Evolutionary conservation across 2,113 vertebrate genomes (phyloP).

Genomic region (Tretioscincus oriximinensis): DNA sequence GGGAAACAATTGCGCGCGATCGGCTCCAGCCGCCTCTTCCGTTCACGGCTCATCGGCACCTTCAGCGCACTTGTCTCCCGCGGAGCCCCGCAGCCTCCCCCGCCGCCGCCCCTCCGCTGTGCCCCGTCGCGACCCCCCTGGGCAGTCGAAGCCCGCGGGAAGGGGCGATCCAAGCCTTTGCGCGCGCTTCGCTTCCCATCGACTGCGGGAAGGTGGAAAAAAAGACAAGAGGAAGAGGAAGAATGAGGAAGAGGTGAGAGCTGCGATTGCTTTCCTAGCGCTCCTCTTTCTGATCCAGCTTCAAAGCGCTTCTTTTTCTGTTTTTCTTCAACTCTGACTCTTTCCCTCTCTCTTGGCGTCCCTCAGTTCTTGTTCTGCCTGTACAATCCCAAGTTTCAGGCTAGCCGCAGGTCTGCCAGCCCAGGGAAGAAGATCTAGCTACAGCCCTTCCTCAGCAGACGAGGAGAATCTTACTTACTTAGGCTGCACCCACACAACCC

Average conservation of each 20-base stretch:
- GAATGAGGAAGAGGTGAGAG: neutral
- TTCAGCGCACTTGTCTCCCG: neutral
- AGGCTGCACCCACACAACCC: no score
- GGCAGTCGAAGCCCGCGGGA: neutral
- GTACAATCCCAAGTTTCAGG: neutral
- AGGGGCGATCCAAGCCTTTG: neutral
- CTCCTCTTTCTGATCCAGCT: constrained; percentile 1
- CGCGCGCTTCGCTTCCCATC: constrained; percentile 7
- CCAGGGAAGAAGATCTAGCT: neutral
- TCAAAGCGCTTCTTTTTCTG: neutral
- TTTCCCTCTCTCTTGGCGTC: neutral
- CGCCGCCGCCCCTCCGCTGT: neutral
- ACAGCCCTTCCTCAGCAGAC: neutral
- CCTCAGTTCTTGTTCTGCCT: constrained; percentile 21
- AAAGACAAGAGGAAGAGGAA: neutral
- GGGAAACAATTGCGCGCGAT: neutral
- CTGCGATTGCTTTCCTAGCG: neutral
- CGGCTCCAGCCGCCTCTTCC: neutral
- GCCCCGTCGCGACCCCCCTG: neutral
- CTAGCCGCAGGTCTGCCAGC: neutral
- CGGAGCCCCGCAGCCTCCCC: neutral
- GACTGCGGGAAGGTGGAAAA: neutral
- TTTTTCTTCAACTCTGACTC: neutral
- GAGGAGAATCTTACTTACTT: no score
- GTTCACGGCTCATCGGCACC: neutral